Conservation (phyloP, 2,888 invertebrate species). For the Osmoderma eremita region DNA sequence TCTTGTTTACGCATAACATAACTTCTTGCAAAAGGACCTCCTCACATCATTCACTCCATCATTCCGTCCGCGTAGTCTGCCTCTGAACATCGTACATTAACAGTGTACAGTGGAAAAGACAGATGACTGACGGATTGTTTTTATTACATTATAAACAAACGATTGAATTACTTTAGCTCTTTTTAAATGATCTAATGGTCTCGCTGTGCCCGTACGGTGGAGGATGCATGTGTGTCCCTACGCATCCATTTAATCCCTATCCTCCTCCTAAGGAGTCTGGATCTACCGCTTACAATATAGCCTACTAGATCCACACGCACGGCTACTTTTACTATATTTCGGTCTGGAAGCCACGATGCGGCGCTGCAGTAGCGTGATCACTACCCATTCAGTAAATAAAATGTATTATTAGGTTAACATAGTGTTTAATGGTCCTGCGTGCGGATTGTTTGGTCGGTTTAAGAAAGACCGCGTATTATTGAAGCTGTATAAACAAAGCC, state of each 20-base stretch:
- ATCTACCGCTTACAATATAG: not conserved
- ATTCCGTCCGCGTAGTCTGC: conserved; percentile 8
- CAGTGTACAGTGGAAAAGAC: conserved; percentile 62
- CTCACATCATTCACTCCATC: conserved; percentile 13
- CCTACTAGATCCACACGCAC: conserved; percentile 7
- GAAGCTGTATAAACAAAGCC: conserved; percentile 49
- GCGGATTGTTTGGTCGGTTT: conserved; percentile 53
- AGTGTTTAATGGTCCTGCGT: conserved; percentile 58
- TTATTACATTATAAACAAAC: conserved; percentile 63
- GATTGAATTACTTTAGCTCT: conserved; percentile 52
- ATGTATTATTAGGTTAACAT: conserved; percentile 58
- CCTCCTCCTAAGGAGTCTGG: conserved; percentile 5
- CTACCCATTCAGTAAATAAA: conserved; percentile 54
- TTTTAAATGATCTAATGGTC: conserved; percentile 46
- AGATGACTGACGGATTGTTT: conserved; percentile 65
- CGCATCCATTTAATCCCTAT: conserved; percentile 16
- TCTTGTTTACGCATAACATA: conserved; percentile 18
- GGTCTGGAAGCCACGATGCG: conserved; percentile 15
- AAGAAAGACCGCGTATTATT: conserved; percentile 51
- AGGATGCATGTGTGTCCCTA: conserved; percentile 35
- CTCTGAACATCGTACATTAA: conserved; percentile 45
- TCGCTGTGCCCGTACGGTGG: conserved; percentile 39
- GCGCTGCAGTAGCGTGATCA: conserved; percentile 34
- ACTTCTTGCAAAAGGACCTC: conserved; percentile 25
- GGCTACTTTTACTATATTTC: conserved; percentile 2